phyloP scores from a whole-genome alignment of 2,888 invertebrate genomes.

The Serrognathus titanus region DNA sequence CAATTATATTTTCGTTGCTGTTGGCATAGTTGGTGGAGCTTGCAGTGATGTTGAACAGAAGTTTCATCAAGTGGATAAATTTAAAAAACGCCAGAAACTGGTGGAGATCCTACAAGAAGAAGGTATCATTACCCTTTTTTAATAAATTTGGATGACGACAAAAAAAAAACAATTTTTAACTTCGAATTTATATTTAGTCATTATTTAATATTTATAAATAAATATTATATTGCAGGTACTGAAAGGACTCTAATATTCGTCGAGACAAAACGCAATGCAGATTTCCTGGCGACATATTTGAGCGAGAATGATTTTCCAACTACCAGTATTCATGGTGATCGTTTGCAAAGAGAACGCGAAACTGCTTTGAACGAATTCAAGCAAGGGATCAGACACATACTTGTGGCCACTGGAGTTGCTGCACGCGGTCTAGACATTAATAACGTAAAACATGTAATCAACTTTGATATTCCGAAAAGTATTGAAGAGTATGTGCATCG shows the following conservation, averaged over 20 bases:
- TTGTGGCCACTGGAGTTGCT: constrained; percentile 95
- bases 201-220: background rate
- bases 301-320: constrained; percentile 71
- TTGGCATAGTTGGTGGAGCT: constrained; percentile 92
- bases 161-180: too few species aligned
- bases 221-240: constrained; percentile 8
- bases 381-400: constrained; percentile 67
- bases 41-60: constrained; percentile 85
- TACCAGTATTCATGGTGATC: constrained; percentile 73
- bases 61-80: constrained; percentile 65
- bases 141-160: too few species aligned
- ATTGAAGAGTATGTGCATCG: constrained; percentile 95
- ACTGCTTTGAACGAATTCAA: constrained; percentile 76
- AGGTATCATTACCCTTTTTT: constrained; percentile 32
- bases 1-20: constrained; percentile 81
- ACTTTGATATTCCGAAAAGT: constrained; percentile 84
- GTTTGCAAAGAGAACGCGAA: constrained; percentile 71
- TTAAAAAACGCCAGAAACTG: constrained; percentile 72
- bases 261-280: constrained; percentile 84
- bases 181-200: too few species aligned
- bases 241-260: constrained; percentile 80
- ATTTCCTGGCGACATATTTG: constrained; percentile 80
- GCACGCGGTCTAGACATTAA: constrained; percentile 90
- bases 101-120: constrained; percentile 63
- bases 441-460: constrained; percentile 83